A percentile compares a stretch with the other conserved stretches of the same genome.
Evolutionary conservation across 1,140 invertebrate genomes (phyloP).

Genomic region (Daktulosphaira vitifoliae): DNA sequence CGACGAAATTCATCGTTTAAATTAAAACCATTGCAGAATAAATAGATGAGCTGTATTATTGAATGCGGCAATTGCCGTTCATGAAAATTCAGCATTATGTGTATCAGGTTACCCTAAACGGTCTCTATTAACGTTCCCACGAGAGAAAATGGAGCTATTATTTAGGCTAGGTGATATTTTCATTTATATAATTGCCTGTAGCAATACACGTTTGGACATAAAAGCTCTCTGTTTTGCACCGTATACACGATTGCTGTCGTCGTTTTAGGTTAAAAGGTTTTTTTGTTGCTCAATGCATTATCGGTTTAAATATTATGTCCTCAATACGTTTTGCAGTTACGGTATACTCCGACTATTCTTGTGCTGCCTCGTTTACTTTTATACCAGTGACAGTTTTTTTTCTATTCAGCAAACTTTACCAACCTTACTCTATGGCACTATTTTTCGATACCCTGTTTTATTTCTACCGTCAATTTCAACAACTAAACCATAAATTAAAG

Average conservation of each 20-base stretch:
- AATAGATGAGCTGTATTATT: too few relatives aligned
- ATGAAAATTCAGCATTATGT: too few relatives aligned
- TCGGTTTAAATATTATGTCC: constrained; percentile 21
- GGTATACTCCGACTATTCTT: background rate
- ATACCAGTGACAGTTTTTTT: background rate
- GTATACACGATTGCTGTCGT: background rate
- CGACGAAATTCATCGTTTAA: too few relatives aligned
- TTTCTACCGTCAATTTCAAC: constrained; percentile 21
- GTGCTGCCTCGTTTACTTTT: background rate
- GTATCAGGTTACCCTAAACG: too few relatives aligned
- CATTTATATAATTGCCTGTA: constrained; percentile 21
- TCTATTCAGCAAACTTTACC: background rate
- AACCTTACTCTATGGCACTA: background rate
- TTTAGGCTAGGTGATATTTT: constrained; percentile 22
- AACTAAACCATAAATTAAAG: constrained; percentile 27
- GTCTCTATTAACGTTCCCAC: too few relatives aligned
- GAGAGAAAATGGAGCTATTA: background rate
- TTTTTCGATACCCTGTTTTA: background rate
- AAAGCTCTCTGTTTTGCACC: background rate
- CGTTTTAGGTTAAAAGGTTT: constrained; percentile 24
- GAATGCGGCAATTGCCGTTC: too few relatives aligned
- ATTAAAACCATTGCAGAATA: too few relatives aligned
- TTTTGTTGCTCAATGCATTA: constrained; percentile 10
- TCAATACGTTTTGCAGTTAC: constrained; percentile 7
- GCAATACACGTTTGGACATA: constrained; percentile 2